These are phyloP conservation scores for Aphelocoma californica DNA, from an alignment of 2,797 vertebrate genomes.

Conservation along the genomic window DNA sequence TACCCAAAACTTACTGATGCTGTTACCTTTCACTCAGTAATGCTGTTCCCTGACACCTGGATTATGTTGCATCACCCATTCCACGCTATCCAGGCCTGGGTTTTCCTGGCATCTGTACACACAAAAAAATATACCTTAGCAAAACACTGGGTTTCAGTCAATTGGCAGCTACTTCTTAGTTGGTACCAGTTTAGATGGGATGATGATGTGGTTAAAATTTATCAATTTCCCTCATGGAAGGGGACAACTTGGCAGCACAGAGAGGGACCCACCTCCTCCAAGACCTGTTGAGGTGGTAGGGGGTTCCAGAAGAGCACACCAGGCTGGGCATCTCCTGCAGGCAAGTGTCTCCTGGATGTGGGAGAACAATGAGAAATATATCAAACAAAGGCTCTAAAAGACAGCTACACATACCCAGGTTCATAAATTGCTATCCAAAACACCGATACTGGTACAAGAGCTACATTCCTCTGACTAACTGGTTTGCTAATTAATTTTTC, in stretches of 20 bases:
- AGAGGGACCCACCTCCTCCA: too few relatives aligned
- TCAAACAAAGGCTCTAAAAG: neutral
- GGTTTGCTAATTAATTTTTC: neutral
- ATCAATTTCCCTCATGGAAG: neutral
- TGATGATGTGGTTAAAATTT: neutral
- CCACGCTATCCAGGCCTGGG: neutral
- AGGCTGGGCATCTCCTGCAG: neutral
- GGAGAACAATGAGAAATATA: neutral
- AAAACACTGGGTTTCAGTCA: neutral
- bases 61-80: neutral
- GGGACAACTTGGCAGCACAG: neutral
- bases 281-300: neutral
- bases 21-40: neutral
- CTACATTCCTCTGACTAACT: neutral
- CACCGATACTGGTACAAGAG: neutral
- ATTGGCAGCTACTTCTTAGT: neutral
- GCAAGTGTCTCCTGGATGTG: neutral
- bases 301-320: accelerated
- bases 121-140: neutral
- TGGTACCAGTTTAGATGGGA: neutral
- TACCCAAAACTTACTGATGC: neutral
- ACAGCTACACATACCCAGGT: neutral
- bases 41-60: neutral
- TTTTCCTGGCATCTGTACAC: neutral
- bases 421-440: neutral